phyloP scores from a whole-genome alignment of 1,140 invertebrate genomes.

The Heliconius hermathena region DNA sequence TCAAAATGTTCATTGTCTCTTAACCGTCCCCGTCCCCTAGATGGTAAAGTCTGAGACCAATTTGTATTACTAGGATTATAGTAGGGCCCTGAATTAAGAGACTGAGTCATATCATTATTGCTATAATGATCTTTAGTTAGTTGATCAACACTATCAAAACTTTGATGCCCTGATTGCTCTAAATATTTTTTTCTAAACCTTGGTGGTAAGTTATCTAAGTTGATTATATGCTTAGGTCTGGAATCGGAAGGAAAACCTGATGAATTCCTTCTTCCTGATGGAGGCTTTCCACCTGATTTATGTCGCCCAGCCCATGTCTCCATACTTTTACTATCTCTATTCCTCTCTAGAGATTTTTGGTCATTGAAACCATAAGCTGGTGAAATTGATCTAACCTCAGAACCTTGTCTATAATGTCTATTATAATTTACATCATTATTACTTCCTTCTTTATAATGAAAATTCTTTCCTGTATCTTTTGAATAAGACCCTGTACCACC shows the following conservation, averaged over 20 bases:
- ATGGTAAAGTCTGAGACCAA: conserved; percentile 79
- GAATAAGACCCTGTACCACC: conserved; percentile 58
- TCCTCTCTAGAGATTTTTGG: conserved; percentile 63
- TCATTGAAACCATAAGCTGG: conserved; percentile 60
- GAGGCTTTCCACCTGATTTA: conserved; percentile 75
- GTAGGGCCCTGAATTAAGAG: conserved; percentile 56
- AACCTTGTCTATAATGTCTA: conserved; percentile 72
- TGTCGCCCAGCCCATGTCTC: conserved; percentile 72
- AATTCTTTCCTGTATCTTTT: conserved; percentile 61
- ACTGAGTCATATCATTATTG: conserved; percentile 54
- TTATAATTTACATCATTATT: conserved; percentile 69
- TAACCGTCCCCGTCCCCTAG: conserved; percentile 74
- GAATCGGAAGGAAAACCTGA: conserved; percentile 66
- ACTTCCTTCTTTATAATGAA: conserved; percentile 57
- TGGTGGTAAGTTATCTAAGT: conserved; percentile 78
- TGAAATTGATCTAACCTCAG: conserved; percentile 76
- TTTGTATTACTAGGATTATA: conserved; percentile 58
- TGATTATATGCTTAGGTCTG: conserved; percentile 65
- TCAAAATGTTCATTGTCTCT: conserved; percentile 75
- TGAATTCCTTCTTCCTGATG: conserved; percentile 77
- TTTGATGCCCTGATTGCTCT: conserved; percentile 73
- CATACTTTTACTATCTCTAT: conserved; percentile 80
- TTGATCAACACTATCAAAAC: conserved; percentile 72
- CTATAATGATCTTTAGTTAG: conserved; percentile 59
- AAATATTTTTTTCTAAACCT: conserved; percentile 80